A percentile compares a stretch with the other conserved stretches of the same genome.
These are phyloP conservation scores for Neomonachus schauinslandi DNA, from an alignment of 2,113 vertebrate genomes.

Conservation along the genomic window DNA sequence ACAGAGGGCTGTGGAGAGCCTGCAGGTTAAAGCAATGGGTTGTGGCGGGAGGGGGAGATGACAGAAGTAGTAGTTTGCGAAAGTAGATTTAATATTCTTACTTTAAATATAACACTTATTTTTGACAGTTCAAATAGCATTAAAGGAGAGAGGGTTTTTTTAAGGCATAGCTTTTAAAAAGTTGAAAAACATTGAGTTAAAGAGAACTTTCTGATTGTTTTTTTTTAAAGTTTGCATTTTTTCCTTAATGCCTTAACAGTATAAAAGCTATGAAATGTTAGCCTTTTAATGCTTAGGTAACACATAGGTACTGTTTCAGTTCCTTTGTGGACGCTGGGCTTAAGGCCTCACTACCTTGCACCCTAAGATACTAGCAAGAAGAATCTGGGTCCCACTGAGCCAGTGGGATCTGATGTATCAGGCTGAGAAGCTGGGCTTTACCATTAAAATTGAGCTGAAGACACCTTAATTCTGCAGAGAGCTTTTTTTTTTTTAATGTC, in stretches of 20 bases:
- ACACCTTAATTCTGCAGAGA: not conserved
- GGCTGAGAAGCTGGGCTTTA: not conserved
- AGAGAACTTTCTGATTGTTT: not conserved
- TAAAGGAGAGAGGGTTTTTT: not conserved
- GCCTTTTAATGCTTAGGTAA: not conserved
- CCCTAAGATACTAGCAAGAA: not conserved
- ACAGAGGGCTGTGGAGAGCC: not conserved
- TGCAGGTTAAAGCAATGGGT: not conserved
- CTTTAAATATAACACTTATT: not conserved
- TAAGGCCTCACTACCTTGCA: not conserved
- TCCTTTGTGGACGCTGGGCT: not conserved
- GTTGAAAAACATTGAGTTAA: conserved; percentile 12
- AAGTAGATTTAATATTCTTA: not conserved
- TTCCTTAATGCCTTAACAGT: conserved; percentile 20
- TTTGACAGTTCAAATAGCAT: not conserved
- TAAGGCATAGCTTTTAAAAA: conserved; percentile 3
- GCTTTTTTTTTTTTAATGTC: not conserved
- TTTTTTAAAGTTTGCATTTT: not conserved
- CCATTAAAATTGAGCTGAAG: not conserved
- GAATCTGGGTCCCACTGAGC: not conserved
- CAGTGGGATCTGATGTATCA: not conserved
- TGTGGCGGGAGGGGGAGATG: not conserved
- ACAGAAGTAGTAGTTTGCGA: conserved; percentile 2
- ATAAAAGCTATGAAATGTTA: conserved; percentile 2
- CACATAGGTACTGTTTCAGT: not conserved